These are phyloP conservation scores for Takifugu rubripes DNA, from an alignment of 2,797 vertebrate species.

Conservation along the genomic window DNA sequence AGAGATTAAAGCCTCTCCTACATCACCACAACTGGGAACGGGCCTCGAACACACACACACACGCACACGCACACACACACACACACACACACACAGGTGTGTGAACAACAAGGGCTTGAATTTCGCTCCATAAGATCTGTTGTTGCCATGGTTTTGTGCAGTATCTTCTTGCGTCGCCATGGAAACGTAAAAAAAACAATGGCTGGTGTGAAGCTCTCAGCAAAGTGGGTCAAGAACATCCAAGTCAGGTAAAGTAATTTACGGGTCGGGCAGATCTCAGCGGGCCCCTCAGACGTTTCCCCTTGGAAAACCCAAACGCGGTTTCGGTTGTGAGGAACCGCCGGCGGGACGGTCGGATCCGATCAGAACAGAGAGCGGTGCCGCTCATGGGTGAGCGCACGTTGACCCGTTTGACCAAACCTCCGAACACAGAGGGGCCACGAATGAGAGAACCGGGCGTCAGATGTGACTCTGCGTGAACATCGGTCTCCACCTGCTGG, in stretches of 20 bases:
- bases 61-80: conserved; percentile 10
- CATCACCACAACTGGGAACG: too few relatives aligned
- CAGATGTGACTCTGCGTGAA: too few relatives aligned
- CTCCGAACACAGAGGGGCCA: neutral
- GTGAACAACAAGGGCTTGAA: conserved; percentile 30
- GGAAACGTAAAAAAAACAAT: conserved; percentile 67
- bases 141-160: conserved; percentile 63
- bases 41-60: too few relatives aligned
- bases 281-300: neutral
- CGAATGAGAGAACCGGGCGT: too few relatives aligned
- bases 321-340: neutral
- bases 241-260: conserved; percentile 19
- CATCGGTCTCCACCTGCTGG: neutral
- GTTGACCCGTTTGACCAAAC: conserved; percentile 17
- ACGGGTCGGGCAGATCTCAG: neutral
- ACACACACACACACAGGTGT: conserved; percentile 34
- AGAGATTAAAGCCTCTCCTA: too few relatives aligned
- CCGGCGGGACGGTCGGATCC: too few relatives aligned
- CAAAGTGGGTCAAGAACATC: conserved; percentile 54
- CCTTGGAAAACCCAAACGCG: neutral
- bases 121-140: conserved; percentile 49
- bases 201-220: conserved; percentile 34
- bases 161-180: conserved; percentile 68
- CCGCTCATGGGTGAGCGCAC: conserved; percentile 15
- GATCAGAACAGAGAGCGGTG: too few relatives aligned